Percentiles rank a stretch among this genome's conserved stretches.
These are phyloP conservation scores for Tethya wilhelma DNA, from an alignment of 37 sponge, comb jelly and placozoan genomes.

Conservation along the genomic window DNA sequence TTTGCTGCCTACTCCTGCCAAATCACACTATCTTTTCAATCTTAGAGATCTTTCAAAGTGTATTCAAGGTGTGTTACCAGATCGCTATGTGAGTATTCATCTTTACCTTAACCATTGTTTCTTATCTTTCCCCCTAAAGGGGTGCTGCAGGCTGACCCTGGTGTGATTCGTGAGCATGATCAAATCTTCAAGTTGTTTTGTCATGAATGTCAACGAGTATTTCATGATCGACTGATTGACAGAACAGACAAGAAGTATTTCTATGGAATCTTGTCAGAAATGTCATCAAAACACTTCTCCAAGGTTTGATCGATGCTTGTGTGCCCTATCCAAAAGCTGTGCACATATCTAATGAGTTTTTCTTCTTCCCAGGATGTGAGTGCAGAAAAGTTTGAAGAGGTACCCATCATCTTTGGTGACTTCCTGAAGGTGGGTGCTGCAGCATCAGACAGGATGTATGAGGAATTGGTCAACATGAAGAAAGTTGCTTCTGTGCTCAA, in stretches of 20 bases:
- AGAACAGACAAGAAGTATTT: conserved; percentile 92
- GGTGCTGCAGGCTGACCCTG: conserved; percentile 95
- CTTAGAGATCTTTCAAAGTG: conserved; percentile 97
- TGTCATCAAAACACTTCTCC: conserved; percentile 91
- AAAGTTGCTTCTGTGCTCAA: conserved; percentile 78
- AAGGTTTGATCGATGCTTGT: conserved; percentile 34
- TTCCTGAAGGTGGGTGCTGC: conserved; percentile 94
- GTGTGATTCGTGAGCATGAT: conserved; percentile 90
- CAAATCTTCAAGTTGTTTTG: conserved; percentile 94
- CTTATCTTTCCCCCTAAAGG: conserved; percentile 29
- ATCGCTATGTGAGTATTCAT: neutral
- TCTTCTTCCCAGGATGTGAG: conserved; percentile 86
- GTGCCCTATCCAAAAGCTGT: neutral
- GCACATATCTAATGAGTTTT: neutral
- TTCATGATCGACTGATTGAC: conserved; percentile 97
- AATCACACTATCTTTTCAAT: conserved; percentile 99
- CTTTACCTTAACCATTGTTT: neutral
- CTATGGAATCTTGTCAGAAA: conserved; percentile 94
- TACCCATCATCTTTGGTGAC: conserved; percentile 97
- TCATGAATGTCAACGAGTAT: conserved; percentile 95
- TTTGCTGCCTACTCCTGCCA: conserved; percentile 97
- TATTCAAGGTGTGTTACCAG: conserved; percentile 82
- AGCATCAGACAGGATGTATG: conserved; percentile 85
- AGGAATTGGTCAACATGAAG: conserved; percentile 82
- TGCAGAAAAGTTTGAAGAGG: conserved; percentile 91